A percentile compares a stretch with the other conserved stretches of the same genome.
Conservation (phyloP, 2,888 invertebrate genomes). For the Heliconius ismenius region DNA sequence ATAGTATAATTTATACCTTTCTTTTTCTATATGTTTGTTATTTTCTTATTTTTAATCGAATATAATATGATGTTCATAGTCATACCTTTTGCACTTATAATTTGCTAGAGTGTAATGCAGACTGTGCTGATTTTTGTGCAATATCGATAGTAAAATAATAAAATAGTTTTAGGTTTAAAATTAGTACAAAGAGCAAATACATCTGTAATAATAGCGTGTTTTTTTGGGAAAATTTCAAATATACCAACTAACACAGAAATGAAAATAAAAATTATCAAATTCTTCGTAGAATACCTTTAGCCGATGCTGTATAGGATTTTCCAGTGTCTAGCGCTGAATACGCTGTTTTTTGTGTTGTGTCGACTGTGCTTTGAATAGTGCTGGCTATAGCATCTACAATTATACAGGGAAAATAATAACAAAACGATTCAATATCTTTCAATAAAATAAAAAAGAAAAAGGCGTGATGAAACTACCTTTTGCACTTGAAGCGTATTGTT, state of each 20-base stretch:
- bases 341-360: conserved; percentile 58
- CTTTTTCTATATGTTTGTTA: neutral
- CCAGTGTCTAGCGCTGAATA: conserved; percentile 59
- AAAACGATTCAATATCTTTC: neutral
- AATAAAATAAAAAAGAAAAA: neutral
- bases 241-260: no score
- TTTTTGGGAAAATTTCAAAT: no score
- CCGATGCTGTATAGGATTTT: conserved; percentile 55
- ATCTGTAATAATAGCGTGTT: no score
- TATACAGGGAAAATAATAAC: neutral
- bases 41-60: neutral
- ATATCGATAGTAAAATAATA: conserved; percentile 24
- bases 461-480: conserved; percentile 48
- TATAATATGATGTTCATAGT: neutral
- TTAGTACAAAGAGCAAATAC: no score
- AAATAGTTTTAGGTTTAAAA: no score
- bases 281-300: conserved; percentile 53
- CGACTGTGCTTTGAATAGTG: conserved; percentile 53
- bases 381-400: conserved; percentile 47
- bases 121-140: conserved; percentile 57
- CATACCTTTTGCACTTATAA: conserved; percentile 51
- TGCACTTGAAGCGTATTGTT: conserved; percentile 58
- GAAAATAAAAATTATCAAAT: neutral
- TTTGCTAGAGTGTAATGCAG: conserved; percentile 57
- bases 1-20: neutral